Conservation (phyloP, 2,113 vertebrate species). For the Pteropus alecto region DNA sequence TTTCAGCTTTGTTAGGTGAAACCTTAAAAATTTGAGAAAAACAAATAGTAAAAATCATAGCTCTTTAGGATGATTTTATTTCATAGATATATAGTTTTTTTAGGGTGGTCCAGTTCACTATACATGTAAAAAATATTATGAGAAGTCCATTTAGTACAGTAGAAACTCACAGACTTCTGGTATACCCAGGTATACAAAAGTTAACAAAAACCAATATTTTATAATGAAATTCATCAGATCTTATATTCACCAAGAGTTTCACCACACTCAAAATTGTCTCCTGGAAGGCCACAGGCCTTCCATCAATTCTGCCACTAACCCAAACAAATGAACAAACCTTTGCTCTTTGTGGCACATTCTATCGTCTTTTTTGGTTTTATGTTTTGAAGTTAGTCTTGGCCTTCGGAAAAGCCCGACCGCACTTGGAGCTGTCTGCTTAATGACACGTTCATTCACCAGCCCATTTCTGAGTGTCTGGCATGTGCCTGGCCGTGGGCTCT, state of each 20-base stretch:
- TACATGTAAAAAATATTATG: not conserved
- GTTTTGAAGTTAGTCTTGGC: not conserved
- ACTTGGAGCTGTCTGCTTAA: not conserved
- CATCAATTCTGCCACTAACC: no score
- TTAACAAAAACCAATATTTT: not conserved
- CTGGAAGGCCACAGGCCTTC: not conserved
- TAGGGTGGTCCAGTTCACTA: not conserved
- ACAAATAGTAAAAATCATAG: slow-evolving; percentile 16
- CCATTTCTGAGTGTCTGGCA: not conserved
- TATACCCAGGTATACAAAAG: not conserved
- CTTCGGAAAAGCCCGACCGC: not conserved
- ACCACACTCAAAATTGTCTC: not conserved
- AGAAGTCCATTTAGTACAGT: not conserved
- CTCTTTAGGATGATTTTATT: not conserved
- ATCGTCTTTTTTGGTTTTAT: not conserved
- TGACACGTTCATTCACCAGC: not conserved
- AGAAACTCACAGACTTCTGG: not conserved
- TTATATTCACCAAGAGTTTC: not conserved
- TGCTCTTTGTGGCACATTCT: not conserved
- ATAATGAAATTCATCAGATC: not conserved
- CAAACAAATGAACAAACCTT: not conserved
- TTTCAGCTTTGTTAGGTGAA: slow-evolving; percentile 83
- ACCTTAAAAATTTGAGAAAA: slow-evolving; percentile 79
- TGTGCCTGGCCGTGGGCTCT: not conserved
- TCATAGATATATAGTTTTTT: not conserved